Evolutionary conservation across 2,113 vertebrate species (phyloP), one percentile per base, ranked within the genome.

Genomic region (Fukomys damarensis): DNA sequence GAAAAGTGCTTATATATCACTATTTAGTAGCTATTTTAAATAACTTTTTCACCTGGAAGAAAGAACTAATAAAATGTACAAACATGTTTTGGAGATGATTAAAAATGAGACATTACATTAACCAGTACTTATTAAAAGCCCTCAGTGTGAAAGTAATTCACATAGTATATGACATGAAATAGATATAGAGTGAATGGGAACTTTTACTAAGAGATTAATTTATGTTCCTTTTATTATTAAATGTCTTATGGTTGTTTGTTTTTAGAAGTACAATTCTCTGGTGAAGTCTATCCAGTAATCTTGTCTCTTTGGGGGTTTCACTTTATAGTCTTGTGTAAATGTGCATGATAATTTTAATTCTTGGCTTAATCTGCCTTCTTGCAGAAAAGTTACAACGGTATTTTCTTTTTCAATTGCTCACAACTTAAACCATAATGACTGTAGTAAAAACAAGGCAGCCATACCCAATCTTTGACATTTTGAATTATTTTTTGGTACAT

Each of bases 31-130:
- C 4, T 91, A 19, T 41, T 59, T 76, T 79, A 58, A 24, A 30
- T 84, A 66, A 61, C 86, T 92, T 89, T 81, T 41, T 95, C 41
- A 77, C 32, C 38, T 61, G 54, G 66, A 94, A 82, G 89, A 91
- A 43, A 20, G 30, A 85, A 59, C 16, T 61, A 52, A 91, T 86
- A 86, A 96, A 91, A 95, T 0, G 3, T 89, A 79, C 68, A n/a
- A 72, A 81, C 20, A 2, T 11, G 52, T 91, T 81, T 52, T 84
- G 12, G 32, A 61, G 52, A 89, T 65, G 58, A 41, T 49, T 76
- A 89, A 93, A 97, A 35, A 63, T 65, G 80, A 87, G 26, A 5
- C 61, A 7, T 88, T 94, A 85, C 16, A 77, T 87, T 30, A 94
- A 58, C 7, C 32, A 89, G 6, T 86, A 72, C 52, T 92, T 82